Conservation (phyloP, 2,797 vertebrate genomes). For the Lepus oiostolus region DNA sequence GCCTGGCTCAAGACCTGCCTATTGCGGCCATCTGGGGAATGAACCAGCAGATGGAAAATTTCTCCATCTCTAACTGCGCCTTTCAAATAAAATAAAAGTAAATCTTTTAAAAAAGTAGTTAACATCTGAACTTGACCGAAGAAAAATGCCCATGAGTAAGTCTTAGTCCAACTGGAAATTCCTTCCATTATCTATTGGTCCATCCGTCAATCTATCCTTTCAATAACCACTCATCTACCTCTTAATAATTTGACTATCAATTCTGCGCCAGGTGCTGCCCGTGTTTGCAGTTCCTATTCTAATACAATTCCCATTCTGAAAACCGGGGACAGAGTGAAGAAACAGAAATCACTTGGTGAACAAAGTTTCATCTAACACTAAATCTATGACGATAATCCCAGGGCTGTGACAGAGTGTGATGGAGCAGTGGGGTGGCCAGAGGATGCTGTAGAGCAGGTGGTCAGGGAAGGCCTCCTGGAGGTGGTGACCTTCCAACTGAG, state of each 20-base stretch:
- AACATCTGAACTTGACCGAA: background rate
- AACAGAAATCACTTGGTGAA: background rate
- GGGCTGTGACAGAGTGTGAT: background rate
- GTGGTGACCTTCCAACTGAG: background rate
- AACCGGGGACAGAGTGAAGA: background rate
- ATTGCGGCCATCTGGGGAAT: too few relatives aligned
- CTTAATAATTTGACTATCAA: background rate
- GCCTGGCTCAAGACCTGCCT: too few relatives aligned
- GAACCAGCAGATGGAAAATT: too few relatives aligned
- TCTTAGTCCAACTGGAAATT: background rate
- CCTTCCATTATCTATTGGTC: background rate
- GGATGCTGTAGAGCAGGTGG: background rate
- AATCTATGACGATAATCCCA: background rate
- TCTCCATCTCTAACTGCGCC: too few relatives aligned
- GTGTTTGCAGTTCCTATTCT: background rate
- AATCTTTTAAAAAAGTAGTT: background rate
- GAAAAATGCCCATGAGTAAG: background rate
- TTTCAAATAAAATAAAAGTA: too few relatives aligned
- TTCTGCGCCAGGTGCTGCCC: background rate
- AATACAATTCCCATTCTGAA: background rate
- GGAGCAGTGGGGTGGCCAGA: accelerated
- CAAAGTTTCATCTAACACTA: background rate
- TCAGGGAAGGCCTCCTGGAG: background rate
- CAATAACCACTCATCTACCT: background rate
- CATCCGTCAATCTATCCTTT: background rate